These are phyloP conservation scores for Bicyclus anynana DNA, from an alignment of 1,140 invertebrate species.

Conservation along the genomic window DNA sequence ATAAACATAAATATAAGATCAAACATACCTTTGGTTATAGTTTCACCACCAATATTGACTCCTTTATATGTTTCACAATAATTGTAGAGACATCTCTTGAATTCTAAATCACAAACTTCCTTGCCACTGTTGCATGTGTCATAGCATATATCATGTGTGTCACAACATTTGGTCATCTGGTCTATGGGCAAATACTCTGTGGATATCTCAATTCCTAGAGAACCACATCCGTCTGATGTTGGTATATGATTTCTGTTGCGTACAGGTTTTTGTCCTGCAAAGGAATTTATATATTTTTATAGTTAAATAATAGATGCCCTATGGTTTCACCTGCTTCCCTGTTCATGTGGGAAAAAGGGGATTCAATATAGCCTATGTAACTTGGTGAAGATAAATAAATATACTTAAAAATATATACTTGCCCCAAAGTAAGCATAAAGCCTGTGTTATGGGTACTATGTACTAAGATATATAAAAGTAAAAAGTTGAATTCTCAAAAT, in stretches of 20 bases:
- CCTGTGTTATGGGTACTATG: too few relatives aligned
- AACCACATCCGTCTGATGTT: constrained; percentile 89
- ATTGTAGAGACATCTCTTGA: constrained; percentile 90
- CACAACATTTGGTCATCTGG: constrained; percentile 91
- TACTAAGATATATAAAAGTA: too few relatives aligned
- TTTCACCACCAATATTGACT: constrained; percentile 78
- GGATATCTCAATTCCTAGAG: constrained; percentile 84
- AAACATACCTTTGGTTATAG: constrained; percentile 80
- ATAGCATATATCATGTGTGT: constrained; percentile 92
- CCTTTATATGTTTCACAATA: constrained; percentile 86
- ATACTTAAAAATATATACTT: too few relatives aligned
- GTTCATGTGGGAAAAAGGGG: too few relatives aligned
- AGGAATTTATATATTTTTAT: background rate
- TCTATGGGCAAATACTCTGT: constrained; percentile 85
- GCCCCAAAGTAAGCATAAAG: too few relatives aligned
- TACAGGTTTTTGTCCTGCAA: constrained; percentile 81
- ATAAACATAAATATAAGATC: background rate
- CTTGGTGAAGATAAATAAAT: too few relatives aligned
- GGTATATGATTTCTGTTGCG: constrained; percentile 86
- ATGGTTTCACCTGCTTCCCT: too few relatives aligned
- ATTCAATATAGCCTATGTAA: too few relatives aligned
- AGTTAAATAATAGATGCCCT: too few relatives aligned
- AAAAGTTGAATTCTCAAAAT: too few relatives aligned
- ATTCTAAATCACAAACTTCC: constrained; percentile 91
- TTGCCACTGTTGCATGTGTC: constrained; percentile 92